Base-by-base conservation (phyloP, 2,888 invertebrate species). In the Nowickia ferox region DNA sequence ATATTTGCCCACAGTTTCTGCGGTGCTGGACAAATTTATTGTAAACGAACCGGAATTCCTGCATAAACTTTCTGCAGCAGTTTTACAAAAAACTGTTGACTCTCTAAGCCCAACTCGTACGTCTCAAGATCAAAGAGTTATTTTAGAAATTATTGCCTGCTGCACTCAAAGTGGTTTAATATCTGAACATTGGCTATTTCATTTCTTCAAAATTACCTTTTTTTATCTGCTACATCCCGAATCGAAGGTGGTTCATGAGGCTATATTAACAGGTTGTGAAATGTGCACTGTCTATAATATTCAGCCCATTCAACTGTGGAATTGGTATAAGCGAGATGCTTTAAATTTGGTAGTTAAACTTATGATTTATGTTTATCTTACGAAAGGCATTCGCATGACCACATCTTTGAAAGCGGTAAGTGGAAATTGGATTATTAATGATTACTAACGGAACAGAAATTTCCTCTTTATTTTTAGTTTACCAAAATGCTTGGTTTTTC, bases 401-500 rank as follows among this genome's bases (percentile, higher is more conserved):
- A 89, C 90, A 30, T 91, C 92, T 0, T 86, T 92, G 1, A 88
- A 89, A 78, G 89, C 90, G 55, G 92, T 91, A 88, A 88, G 90
- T 76, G 30, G 22, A 44, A 22, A n/a, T 55, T 42, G 19, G 1
- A 13, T 13, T n/a, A 57, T 57, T 2, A 57, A 22, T 57, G 10
- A 6, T 22, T 13, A 57, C 55, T 15, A 15, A 46, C 15, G 15
- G 46, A 15, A n/a, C n/a, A 9, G 5, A n/a, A 6, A n/a, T 10
- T 40, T 42, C 72, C 44, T 30, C 30, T 19, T 77, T 57, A 38
- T 51, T 88, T 88, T 1, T 51, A 93, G 93, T 92, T 96, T 1
- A 95, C 95, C 0, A 94, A 95, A 88, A 95, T 96, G 84, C 94
- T 96, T 75, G 96, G 96, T 0, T 96, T 95, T 89, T 94, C 94